A percentile compares a stretch with the other conserved stretches of the same genome.
Evolutionary conservation across 2,888 invertebrate species (phyloP).

Genomic region (Anoncus sp.): DNA sequence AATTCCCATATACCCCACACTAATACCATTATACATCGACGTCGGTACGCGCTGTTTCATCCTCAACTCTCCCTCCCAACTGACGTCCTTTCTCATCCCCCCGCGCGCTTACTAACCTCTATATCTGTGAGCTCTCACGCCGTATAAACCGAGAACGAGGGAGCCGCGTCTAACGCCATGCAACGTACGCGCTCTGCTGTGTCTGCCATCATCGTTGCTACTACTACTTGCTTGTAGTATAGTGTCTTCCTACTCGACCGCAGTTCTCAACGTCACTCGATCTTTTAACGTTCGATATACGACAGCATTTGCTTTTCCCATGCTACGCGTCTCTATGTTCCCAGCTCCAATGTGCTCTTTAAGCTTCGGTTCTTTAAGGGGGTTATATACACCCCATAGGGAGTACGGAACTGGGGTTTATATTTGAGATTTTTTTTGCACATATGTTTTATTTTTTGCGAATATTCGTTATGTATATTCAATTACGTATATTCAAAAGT

Average conservation of each 20-base stretch:
- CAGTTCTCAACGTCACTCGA: constrained; percentile 46
- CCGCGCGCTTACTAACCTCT: constrained; percentile 25
- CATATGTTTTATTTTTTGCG: no score
- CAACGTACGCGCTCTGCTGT: constrained; percentile 25
- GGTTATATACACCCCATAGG: no score
- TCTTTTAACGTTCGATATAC: constrained; percentile 52
- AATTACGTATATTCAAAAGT: no score
- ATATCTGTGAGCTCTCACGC: constrained; percentile 29
- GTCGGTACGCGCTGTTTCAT: constrained; percentile 38
- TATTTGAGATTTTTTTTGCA: no score
- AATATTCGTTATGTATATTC: no score
- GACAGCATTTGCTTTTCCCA: constrained; percentile 25
- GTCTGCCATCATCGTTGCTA: constrained; percentile 24
- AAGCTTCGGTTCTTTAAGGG: constrained; percentile 10
- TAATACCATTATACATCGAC: constrained; percentile 40
- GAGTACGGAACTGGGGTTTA: no score
- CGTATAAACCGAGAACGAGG: constrained; percentile 27
- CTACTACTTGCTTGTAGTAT: constrained; percentile 25
- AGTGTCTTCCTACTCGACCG: constrained; percentile 20
- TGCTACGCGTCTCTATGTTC: neutral
- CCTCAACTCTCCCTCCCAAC: constrained; percentile 14
- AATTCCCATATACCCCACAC: constrained; percentile 28
- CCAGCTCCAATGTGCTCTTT: neutral
- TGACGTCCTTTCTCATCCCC: constrained; percentile 42
- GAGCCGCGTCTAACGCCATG: constrained; percentile 9